Conservation (phyloP, 2,797 vertebrate genomes). For the Hoplostethus atlanticus region DNA sequence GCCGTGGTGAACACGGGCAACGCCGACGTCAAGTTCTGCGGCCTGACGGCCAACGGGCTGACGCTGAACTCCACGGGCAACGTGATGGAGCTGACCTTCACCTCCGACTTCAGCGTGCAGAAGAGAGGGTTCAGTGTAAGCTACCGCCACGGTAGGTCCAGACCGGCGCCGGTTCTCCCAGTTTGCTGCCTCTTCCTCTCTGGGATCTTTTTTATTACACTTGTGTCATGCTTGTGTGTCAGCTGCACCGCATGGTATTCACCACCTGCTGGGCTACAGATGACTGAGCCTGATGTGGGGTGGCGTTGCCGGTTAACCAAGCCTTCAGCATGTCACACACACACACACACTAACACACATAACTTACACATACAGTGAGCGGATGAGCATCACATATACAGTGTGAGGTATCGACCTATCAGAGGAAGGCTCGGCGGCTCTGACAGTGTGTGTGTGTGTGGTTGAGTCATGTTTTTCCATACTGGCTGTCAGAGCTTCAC, state of each 20-base stretch:
- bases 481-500: slow-evolving; percentile 25
- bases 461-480: slow-evolving; percentile 26
- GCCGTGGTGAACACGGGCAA: slow-evolving; percentile 88
- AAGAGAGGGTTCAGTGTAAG: slow-evolving; percentile 95
- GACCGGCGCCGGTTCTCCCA: neutral
- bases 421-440: neutral
- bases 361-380: neutral
- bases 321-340: neutral
- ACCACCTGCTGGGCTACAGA: neutral
- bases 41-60: slow-evolving; percentile 93
- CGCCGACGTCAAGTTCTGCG: slow-evolving; percentile 88
- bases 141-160: slow-evolving; percentile 92
- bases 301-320: too few relatives aligned
- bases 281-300: neutral
- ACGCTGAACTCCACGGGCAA: slow-evolving; percentile 94
- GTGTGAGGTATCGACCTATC: neutral
- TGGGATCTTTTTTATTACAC: neutral
- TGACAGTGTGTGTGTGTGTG: neutral
- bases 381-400: neutral
- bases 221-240: too few relatives aligned
- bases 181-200: too few relatives aligned
- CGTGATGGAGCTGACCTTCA: slow-evolving; percentile 92
- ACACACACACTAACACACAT: neutral
- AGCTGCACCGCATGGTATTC: too few relatives aligned
- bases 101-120: slow-evolving; percentile 96